Evolutionary conservation across 2,113 vertebrate species (phyloP).

Genomic region (Chunga burmeisteri): DNA sequence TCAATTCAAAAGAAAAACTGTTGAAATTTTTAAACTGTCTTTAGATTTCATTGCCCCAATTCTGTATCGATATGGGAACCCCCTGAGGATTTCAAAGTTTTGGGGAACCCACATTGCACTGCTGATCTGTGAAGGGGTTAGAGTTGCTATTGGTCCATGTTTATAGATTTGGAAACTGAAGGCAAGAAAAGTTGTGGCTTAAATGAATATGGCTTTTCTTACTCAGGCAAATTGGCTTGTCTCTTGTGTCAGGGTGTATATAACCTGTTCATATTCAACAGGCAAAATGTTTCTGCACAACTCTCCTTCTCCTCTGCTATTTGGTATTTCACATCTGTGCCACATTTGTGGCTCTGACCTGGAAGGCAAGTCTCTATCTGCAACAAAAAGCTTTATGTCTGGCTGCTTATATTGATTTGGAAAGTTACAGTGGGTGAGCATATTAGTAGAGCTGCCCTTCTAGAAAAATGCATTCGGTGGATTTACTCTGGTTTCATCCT

Average conservation of each 20-base stretch:
- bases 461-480: not conserved
- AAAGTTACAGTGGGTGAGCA: not conserved
- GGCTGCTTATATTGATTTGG: not conserved
- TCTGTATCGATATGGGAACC: not conserved
- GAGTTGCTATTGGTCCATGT: fast-evolving
- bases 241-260: not conserved
- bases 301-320: not conserved
- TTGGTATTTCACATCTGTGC: not conserved
- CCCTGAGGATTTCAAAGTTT: not conserved
- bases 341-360: fast-evolving
- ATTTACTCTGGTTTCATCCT: not conserved
- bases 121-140: not conserved
- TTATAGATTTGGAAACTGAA: not conserved
- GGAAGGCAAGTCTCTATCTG: not conserved
- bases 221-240: not conserved
- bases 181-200: not conserved
- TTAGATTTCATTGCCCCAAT: not conserved
- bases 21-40: not conserved
- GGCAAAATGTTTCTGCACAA: not conserved
- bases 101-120: not conserved
- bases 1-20: not conserved
- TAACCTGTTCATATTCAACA: not conserved
- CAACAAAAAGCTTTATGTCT: not conserved
- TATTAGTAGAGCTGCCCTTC: not conserved
- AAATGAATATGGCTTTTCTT: not conserved